A percentile compares a stretch with the other conserved stretches of the same genome.
These are phyloP conservation scores for Willisornis vidua DNA, from an alignment of 2,113 vertebrate genomes.

Conservation along the genomic window DNA sequence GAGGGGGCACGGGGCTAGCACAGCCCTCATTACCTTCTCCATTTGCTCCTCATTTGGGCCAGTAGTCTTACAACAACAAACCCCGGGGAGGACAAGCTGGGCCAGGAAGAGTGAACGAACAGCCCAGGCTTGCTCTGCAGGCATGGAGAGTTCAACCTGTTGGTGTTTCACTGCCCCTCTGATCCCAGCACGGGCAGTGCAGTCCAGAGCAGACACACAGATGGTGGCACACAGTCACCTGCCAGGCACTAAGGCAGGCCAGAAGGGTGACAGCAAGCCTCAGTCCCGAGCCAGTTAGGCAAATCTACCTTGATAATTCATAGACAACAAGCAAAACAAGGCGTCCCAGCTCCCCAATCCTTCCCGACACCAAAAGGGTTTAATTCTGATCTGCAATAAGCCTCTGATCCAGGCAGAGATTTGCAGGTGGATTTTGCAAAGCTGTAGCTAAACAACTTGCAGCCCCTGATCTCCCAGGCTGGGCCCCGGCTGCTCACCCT, in stretches of 20 bases:
- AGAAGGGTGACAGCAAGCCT: not conserved
- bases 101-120: not conserved
- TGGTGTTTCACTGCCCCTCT: not conserved
- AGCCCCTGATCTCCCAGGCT: not conserved
- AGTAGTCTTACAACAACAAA: conserved; percentile 72
- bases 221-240: not conserved
- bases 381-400: conserved; percentile 46
- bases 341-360: not conserved
- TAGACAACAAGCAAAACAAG: not conserved
- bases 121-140: not conserved
- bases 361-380: conserved; percentile 24
- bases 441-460: not conserved
- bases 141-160: not conserved
- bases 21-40: conserved; percentile 54
- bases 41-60: conserved; percentile 77
- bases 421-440: conserved; percentile 67
- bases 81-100: not conserved
- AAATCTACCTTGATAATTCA: not conserved
- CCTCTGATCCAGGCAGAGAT: conserved; percentile 58
- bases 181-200: not conserved
- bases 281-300: not conserved
- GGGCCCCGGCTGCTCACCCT: not conserved
- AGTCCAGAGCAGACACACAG: not conserved
- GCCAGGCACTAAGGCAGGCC: not conserved
- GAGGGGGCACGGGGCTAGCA: conserved; percentile 27